phyloP scores from a whole-genome alignment of 1,140 invertebrate species.

The Brachionus calyciflorus region DNA sequence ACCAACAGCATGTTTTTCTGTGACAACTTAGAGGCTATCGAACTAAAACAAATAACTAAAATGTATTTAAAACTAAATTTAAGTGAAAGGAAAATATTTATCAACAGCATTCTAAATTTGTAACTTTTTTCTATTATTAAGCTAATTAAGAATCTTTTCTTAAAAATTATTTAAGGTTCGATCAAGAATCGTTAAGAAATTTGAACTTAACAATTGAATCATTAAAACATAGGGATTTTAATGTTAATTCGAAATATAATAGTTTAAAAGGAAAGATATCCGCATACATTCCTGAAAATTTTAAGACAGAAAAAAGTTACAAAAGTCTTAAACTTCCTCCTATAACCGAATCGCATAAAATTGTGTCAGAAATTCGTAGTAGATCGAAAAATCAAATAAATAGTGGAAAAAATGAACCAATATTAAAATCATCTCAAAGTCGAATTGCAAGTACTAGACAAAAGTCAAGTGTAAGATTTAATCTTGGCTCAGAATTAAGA shows the following conservation, averaged over 20 bases:
- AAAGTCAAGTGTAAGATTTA: not conserved
- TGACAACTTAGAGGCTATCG: not conserved
- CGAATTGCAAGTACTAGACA: not conserved
- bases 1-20: not conserved
- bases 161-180: not conserved
- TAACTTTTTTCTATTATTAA: not conserved
- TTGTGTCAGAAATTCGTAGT: not conserved
- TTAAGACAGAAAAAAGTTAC: not conserved
- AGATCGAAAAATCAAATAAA: not conserved
- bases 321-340: not conserved
- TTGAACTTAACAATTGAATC: not conserved
- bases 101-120: not conserved
- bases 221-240: conserved; percentile 12
- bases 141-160: not conserved
- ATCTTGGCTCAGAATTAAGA: not conserved
- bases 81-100: conserved; percentile 3
- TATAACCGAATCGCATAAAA: not conserved
- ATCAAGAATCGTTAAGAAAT: conserved; percentile 2
- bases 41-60: conserved; percentile 23
- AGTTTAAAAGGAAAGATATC: not conserved
- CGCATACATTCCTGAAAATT: too few species aligned
- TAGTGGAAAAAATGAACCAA: not conserved
- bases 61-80: conserved; percentile 1
- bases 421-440: not conserved
- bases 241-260: not conserved